Conservation (phyloP, 2,888 invertebrate species). For the Baccha elongata region DNA sequence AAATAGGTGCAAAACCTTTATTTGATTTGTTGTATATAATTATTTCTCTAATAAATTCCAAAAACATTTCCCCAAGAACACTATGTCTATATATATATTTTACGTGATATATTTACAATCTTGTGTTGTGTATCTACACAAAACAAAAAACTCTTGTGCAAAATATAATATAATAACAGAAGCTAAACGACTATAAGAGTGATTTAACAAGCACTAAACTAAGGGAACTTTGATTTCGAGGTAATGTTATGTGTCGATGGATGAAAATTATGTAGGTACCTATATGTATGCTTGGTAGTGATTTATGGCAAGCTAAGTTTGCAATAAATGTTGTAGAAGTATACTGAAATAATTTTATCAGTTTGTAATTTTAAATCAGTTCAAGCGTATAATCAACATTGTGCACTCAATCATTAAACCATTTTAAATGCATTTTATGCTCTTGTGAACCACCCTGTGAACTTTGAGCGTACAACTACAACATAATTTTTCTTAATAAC, state of each 20-base stretch:
- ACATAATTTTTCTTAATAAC: not conserved
- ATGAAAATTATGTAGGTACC: not conserved
- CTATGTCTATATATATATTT: too few species aligned
- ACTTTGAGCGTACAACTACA: not conserved
- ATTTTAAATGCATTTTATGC: constrained; percentile 10
- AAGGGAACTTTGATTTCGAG: constrained; percentile 6
- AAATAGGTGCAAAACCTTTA: too few species aligned
- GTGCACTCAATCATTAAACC: constrained; percentile 1
- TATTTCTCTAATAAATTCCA: too few species aligned
- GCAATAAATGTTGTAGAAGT: constrained; percentile 8
- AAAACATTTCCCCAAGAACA: too few species aligned
- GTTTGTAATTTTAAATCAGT: not conserved
- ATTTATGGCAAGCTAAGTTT: constrained; percentile 8
- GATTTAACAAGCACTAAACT: not conserved
- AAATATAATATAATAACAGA: not conserved
- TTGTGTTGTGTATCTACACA: not conserved
- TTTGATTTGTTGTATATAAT: too few species aligned
- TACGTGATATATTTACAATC: not conserved
- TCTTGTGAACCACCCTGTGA: constrained; percentile 8
- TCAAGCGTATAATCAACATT: constrained; percentile 2
- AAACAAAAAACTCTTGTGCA: not conserved
- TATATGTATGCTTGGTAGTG: not conserved
- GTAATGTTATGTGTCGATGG: not conserved
- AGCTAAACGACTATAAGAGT: not conserved
- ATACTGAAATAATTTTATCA: too few species aligned